Conservation (phyloP, 2,113 vertebrate genomes). For the Chroicocephalus ridibundus region DNA sequence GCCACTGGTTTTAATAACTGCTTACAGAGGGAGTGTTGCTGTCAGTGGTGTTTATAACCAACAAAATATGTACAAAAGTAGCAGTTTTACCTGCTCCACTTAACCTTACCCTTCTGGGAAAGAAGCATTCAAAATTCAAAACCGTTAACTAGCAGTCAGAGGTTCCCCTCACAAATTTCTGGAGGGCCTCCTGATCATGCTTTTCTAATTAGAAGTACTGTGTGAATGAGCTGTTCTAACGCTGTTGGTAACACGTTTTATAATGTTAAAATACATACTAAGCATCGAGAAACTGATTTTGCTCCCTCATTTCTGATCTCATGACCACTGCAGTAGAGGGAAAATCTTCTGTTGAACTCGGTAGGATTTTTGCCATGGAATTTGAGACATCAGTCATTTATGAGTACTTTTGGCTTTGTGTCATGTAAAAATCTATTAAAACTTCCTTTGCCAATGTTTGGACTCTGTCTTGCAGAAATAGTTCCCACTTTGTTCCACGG, state of each 20-base stretch:
- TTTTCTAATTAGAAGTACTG: slow-evolving; percentile 33
- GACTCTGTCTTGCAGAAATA: slow-evolving; percentile 46
- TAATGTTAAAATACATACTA: neutral
- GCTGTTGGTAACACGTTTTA: neutral
- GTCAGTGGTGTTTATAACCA: neutral
- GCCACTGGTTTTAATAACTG: neutral
- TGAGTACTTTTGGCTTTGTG: slow-evolving; percentile 48
- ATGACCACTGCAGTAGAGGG: neutral
- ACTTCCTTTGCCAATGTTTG: slow-evolving; percentile 48
- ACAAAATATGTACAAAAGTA: neutral
- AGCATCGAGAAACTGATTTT: slow-evolving; percentile 7
- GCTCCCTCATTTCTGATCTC: neutral
- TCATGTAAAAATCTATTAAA: slow-evolving; percentile 57
- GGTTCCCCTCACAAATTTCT: neutral
- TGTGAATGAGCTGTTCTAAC: neutral
- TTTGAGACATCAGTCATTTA: slow-evolving; percentile 44
- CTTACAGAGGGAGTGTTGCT: neutral
- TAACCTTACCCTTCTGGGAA: neutral
- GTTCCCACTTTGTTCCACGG: slow-evolving; percentile 1
- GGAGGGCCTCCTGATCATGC: neutral
- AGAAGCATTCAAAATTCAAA: neutral
- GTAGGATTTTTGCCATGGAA: slow-evolving; percentile 26
- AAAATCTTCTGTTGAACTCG: slow-evolving; percentile 8
- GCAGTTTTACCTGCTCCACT: neutral
- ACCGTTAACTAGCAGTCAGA: neutral